Evolutionary conservation across 2,113 vertebrate genomes (phyloP), one percentile per base, ranked within the genome.

Genomic region (Rallus limicola): DNA sequence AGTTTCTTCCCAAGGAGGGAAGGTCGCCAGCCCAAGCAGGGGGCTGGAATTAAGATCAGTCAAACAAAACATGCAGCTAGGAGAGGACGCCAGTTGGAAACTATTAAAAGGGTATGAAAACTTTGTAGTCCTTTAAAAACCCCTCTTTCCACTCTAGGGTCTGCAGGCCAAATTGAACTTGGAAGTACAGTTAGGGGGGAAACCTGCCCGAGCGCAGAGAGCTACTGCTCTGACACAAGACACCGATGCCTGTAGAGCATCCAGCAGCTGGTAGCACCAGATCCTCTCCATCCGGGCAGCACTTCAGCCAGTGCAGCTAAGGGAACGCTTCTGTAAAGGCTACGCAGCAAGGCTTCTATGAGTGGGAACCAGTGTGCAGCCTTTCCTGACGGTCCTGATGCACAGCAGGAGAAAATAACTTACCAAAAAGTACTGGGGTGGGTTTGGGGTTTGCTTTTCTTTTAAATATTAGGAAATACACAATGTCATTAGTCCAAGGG

Each of bases 21-120:
- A 94, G 81, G 86, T 34, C 96, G 94, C 89, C 89, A 77, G 67
- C 63, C 95, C 81, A 87, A 46, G 86, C 95, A 70, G 95, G 88
- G 44, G 92, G 69, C 84, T 86, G 80, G 78, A 90, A 89, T 85
- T 62, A 28, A 71, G 82, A 69, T 87, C 67, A 97, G 96, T 92
- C 97, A 95, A 97, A 78, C 52, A 88, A 96, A 82, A 79, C 98
- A 97, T 97, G 97, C 98, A 97, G 97, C 97, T 96, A 59, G 33
- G 94, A 97, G 91, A 91, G 93, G 93, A 44, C 68, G 63, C 40
- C 82, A n/a, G 38, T 9, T 74, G 94, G 90, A 84, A 97, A 94
- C 38, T 86, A 52, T 59, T 33, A 65, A 84, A 95, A 16, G 50
- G 82, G 59, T n/a, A 64, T 56, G 75, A 69, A 74, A 65, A 83